Percentiles rank a stretch among this genome's conserved stretches.
These are phyloP conservation scores for Paragorgia papillata DNA, from an alignment of 92 coral and sea anemone genomes.

Conservation along the genomic window DNA sequence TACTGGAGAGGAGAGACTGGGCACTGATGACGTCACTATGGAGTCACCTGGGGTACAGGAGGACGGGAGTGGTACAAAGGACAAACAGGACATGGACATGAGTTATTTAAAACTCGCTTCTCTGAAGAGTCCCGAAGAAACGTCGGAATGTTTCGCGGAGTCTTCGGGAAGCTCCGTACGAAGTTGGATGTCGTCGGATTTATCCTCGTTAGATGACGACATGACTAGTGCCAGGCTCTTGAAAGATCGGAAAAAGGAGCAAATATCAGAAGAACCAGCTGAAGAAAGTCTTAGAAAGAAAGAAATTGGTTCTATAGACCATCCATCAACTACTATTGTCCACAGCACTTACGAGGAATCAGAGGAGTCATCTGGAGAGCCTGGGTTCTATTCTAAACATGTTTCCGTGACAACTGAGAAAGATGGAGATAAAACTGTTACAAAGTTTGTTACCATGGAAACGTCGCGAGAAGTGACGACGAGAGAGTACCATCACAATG, in stretches of 20 bases:
- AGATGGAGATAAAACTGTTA: conserved; percentile 6
- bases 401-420: not conserved
- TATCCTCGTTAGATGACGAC: conserved; percentile 37
- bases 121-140: conserved; percentile 5
- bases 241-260: not conserved
- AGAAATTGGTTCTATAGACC: not conserved
- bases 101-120: not conserved
- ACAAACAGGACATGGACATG: not conserved
- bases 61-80: not conserved
- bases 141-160: conserved; percentile 20
- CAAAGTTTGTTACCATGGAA: conserved; percentile 14
- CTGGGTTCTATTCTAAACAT: not conserved
- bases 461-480: conserved; percentile 3
- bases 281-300: not conserved
- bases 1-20: not conserved
- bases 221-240: conserved; percentile 7
- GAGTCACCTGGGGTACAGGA: not conserved
- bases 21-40: not conserved
- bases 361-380: not conserved
- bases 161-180: conserved; percentile 30
- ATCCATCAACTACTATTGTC: not conserved
- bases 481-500: not conserved
- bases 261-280: not conserved
- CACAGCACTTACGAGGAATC: not conserved
- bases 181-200: conserved; percentile 42